Conservation (phyloP, 2,888 invertebrate species). For the Dromius quadrimaculatus region DNA sequence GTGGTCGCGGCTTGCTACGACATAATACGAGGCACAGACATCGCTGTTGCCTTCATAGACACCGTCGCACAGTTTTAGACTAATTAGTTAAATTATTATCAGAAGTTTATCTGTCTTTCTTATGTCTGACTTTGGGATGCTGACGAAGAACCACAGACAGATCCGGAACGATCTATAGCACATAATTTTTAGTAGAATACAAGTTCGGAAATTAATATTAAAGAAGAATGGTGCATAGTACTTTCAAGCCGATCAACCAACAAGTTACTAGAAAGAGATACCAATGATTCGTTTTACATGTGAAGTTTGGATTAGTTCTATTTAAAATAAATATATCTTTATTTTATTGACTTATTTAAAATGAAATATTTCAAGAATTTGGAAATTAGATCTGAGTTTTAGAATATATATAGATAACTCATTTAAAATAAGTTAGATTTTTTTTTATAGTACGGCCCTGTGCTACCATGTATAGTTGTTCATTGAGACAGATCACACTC, state of each 20-base stretch:
- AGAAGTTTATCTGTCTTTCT: conserved; percentile 52
- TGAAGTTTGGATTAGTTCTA: no score
- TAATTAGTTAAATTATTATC: conserved; percentile 67
- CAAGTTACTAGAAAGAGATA: no score
- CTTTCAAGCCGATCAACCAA: no score
- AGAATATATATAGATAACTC: no score
- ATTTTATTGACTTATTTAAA: no score
- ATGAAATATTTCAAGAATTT: no score
- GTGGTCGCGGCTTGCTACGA: conserved; percentile 15
- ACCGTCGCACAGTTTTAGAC: conserved; percentile 60
- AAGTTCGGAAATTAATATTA: not conserved
- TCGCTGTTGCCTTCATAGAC: conserved; percentile 61
- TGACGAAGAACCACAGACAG: conserved; percentile 16
- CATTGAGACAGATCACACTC: conserved; percentile 32
- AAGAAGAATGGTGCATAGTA: no score
- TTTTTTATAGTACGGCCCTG: conserved; percentile 1
- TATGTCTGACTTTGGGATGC: conserved; percentile 29
- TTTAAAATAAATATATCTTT: no score
- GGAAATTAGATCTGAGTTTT: no score
- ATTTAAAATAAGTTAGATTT: no score
- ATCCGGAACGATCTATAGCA: not conserved
- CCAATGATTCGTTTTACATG: no score
- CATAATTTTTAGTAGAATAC: not conserved
- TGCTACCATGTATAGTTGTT: not conserved
- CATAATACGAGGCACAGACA: conserved; percentile 3